phyloP scores from a whole-genome alignment of 2,113 vertebrate species.

The Camelus dromedarius region DNA sequence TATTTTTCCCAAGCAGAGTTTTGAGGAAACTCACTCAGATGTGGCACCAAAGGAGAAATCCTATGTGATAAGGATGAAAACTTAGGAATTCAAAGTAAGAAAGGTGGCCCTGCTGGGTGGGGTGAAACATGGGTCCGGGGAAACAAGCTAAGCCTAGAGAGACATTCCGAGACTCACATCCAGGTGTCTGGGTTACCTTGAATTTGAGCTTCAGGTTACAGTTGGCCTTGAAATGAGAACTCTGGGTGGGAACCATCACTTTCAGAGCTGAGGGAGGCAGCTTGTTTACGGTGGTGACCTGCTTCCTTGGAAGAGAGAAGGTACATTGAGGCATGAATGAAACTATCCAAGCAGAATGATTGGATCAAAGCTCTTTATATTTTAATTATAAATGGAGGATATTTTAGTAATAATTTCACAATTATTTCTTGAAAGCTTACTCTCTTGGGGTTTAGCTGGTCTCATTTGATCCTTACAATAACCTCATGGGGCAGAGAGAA shows the following conservation, averaged over 20 bases:
- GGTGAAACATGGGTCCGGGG: background rate
- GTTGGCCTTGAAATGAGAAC: background rate
- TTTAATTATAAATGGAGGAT: conserved; percentile 13
- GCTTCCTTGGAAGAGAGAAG: background rate
- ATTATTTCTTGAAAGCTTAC: background rate
- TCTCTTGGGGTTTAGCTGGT: background rate
- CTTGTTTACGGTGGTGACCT: background rate
- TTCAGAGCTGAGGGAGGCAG: background rate
- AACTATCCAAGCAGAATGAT: background rate
- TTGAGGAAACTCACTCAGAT: background rate
- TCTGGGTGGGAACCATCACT: background rate
- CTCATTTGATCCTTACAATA: background rate
- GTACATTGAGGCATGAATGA: background rate
- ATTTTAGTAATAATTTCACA: conserved; percentile 38
- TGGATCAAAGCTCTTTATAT: background rate
- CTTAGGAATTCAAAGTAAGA: background rate
- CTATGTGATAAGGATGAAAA: background rate
- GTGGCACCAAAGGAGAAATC: background rate
- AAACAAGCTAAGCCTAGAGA: background rate
- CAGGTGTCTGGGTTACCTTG: background rate
- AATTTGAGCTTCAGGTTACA: background rate
- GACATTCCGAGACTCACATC: background rate
- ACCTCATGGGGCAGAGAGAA: background rate
- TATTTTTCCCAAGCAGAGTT: background rate
- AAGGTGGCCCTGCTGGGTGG: background rate